Evolutionary conservation across 2,113 vertebrate species (phyloP).

Genomic region (Conger conger): DNA sequence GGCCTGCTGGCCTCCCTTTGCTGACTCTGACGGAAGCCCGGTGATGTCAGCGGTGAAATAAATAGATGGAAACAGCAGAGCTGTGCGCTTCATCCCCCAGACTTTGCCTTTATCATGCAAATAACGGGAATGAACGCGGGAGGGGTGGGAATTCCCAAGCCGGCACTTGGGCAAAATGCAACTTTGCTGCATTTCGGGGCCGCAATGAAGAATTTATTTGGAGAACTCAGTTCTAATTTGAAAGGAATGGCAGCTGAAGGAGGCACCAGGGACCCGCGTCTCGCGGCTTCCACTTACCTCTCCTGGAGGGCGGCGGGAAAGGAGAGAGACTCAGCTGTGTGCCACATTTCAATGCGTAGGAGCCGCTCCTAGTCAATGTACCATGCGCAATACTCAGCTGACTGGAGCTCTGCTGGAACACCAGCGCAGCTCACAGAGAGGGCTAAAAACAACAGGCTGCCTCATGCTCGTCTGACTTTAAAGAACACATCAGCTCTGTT

Average conservation of each 20-base stretch:
- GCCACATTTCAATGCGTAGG: conserved; percentile 63
- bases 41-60: conserved; percentile 63
- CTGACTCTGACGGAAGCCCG: conserved; percentile 39
- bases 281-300: conserved; percentile 72
- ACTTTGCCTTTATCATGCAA: conserved; percentile 89
- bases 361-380: conserved; percentile 68
- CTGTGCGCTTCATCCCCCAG: conserved; percentile 55
- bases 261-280: conserved; percentile 76
- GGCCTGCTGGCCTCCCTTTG: conserved; percentile 17
- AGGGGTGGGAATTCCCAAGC: conserved; percentile 77
- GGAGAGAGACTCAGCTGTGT: conserved; percentile 61
- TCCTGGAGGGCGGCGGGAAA: conserved; percentile 59
- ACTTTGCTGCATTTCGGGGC: conserved; percentile 70
- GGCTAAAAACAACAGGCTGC: not conserved
- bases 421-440: not conserved
- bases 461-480: conserved; percentile 17
- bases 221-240: conserved; percentile 86
- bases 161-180: conserved; percentile 82
- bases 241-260: conserved; percentile 79
- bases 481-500: conserved; percentile 23
- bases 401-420: not conserved
- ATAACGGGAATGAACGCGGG: conserved; percentile 81
- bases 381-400: conserved; percentile 39
- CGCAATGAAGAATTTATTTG: conserved; percentile 74
- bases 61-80: conserved; percentile 65